Evolutionary conservation across 1,140 invertebrate genomes (phyloP).

Genomic region (Bicyclus anynana): DNA sequence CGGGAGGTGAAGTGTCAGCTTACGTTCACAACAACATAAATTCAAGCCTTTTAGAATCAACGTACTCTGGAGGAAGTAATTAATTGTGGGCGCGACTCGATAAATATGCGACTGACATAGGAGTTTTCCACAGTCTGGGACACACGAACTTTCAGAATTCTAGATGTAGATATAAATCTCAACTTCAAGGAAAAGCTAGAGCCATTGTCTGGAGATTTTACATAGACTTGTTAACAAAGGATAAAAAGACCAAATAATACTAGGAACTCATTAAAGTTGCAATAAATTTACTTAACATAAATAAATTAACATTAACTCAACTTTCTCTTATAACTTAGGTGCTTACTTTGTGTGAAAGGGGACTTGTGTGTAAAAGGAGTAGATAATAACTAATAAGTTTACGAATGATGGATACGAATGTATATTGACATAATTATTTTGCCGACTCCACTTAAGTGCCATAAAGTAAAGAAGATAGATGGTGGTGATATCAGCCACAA

Average conservation of each 20-base stretch:
- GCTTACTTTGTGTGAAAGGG: no score
- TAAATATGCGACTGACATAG: slow-evolving; percentile 10
- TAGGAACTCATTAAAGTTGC: background rate
- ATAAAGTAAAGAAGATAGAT: no score
- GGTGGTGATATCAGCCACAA: no score
- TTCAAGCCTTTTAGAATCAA: background rate
- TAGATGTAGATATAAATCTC: background rate
- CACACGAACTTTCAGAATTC: slow-evolving; percentile 4
- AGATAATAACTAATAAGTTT: no score
- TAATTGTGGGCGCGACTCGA: slow-evolving; percentile 11
- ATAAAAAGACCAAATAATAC: background rate
- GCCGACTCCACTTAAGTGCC: no score
- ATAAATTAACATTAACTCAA: no score
- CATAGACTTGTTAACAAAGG: background rate
- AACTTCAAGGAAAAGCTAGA: slow-evolving; percentile 11
- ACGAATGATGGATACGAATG: no score
- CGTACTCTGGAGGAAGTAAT: slow-evolving; percentile 2
- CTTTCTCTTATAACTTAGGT: no score
- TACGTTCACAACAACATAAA: slow-evolving; percentile 7
- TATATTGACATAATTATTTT: no score
- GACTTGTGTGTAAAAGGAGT: no score
- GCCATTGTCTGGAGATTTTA: slow-evolving; percentile 8
- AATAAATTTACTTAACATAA: background rate
- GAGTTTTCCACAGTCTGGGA: slow-evolving; percentile 7
- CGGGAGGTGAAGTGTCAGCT: slow-evolving; percentile 5